Evolutionary conservation across 2,888 invertebrate genomes (phyloP).

Genomic region (Hemicrepidius hirtus): DNA sequence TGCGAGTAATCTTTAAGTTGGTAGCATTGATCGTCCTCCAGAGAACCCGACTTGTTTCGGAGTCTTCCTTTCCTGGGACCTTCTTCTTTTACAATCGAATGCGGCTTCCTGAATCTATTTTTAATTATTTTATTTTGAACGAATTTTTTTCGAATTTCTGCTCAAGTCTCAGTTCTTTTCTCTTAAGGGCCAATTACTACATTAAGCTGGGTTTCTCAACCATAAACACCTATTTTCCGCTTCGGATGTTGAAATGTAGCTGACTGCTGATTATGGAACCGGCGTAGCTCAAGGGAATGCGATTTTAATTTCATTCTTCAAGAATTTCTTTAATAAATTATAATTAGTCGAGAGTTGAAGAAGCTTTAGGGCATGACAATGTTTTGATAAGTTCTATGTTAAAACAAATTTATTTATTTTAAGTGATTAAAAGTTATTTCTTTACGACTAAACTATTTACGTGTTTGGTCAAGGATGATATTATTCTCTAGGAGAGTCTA

Average conservation of each 20-base stretch:
- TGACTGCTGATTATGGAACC: conserved; percentile 7
- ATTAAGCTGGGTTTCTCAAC: not conserved
- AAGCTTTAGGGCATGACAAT: too few relatives aligned
- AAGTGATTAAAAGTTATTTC: too few relatives aligned
- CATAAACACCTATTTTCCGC: conserved; percentile 21
- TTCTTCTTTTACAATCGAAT: not conserved
- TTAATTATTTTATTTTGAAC: conserved; percentile 8
- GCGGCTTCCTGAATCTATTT: conserved; percentile 7
- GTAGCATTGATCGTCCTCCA: conserved; percentile 32
- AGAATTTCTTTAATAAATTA: conserved; percentile 16
- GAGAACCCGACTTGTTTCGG: conserved; percentile 12
- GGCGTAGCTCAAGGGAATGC: conserved; percentile 3
- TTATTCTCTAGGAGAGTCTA: too few relatives aligned
- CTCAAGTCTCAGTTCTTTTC: conserved; percentile 2
- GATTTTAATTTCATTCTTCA: conserved; percentile 16
- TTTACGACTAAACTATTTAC: too few relatives aligned
- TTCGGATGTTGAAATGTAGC: conserved; percentile 11
- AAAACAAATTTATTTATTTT: too few relatives aligned
- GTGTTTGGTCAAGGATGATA: too few relatives aligned
- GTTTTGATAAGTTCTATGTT: too few relatives aligned
- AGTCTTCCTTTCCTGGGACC: conserved; percentile 20
- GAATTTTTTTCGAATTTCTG: not conserved
- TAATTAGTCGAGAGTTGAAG: too few relatives aligned
- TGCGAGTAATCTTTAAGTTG: conserved; percentile 28
- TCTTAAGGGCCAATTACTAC: conserved; percentile 7